Evolutionary conservation across 2,797 vertebrate species (phyloP).

Genomic region (Sebastes elongatus): DNA sequence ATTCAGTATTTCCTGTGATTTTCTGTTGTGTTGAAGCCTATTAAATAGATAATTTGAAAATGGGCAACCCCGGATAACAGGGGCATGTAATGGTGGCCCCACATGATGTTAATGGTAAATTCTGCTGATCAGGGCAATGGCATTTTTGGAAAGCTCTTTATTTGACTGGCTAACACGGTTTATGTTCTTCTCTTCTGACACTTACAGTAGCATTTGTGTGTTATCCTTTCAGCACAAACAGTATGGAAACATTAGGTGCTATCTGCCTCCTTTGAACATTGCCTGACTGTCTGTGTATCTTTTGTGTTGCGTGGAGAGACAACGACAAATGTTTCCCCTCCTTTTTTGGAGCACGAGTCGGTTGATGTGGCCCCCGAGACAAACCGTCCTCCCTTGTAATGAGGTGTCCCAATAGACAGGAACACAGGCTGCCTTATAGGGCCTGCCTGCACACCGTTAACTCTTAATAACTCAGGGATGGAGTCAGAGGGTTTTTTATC

Average conservation of each 20-base stretch:
- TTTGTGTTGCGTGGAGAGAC: conserved; percentile 30
- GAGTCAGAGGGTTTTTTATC: conserved; percentile 20
- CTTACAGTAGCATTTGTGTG: not conserved
- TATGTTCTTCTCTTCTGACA: not conserved
- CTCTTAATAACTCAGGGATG: conserved; percentile 31
- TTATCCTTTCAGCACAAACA: not conserved
- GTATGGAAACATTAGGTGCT: not conserved
- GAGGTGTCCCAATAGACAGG: conserved; percentile 55
- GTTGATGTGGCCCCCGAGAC: conserved; percentile 50
- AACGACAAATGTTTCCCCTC: conserved; percentile 70
- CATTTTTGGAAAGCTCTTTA: conserved; percentile 3
- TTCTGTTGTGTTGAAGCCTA: conserved; percentile 35
- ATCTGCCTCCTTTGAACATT: conserved; percentile 16
- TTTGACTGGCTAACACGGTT: not conserved
- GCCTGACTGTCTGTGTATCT: conserved; percentile 38
- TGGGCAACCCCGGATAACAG: not conserved
- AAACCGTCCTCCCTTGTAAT: conserved; percentile 41
- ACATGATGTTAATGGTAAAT: not conserved
- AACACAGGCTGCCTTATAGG: conserved; percentile 64
- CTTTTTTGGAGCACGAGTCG: conserved; percentile 76
- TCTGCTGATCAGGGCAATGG: not conserved
- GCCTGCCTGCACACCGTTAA: conserved; percentile 51
- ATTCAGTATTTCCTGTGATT: conserved; percentile 59
- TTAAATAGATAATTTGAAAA: conserved; percentile 56
- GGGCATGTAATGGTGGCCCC: not conserved